A percentile compares a stretch with the other conserved stretches of the same genome.
Evolutionary conservation across 2,113 vertebrate species (phyloP).

Genomic region (Cryptomyrus ogoouensis): DNA sequence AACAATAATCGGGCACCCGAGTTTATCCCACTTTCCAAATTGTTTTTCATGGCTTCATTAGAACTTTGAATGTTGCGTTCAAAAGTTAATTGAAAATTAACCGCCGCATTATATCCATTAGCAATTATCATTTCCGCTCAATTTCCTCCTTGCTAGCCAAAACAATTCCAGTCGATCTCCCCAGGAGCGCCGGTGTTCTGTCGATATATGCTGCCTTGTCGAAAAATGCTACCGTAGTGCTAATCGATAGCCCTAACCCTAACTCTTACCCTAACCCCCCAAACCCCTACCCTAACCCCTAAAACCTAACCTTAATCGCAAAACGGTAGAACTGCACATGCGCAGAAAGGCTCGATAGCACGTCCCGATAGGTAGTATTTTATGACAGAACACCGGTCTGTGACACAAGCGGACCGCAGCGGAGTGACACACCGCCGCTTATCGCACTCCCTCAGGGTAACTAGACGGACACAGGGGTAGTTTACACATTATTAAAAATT

Average conservation of each 20-base stretch:
- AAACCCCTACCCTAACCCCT: too few species aligned
- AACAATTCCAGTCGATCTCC: conserved; percentile 14
- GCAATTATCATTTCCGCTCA: conserved; percentile 21
- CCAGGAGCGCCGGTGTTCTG: neutral
- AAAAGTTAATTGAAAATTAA: conserved; percentile 37
- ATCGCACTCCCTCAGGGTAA: neutral
- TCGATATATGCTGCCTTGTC: too few species aligned
- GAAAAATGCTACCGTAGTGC: too few species aligned
- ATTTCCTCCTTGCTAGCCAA: conserved; percentile 29
- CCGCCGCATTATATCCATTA: conserved; percentile 37
- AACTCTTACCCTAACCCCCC: too few species aligned
- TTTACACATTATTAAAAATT: neutral
- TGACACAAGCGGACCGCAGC: conserved; percentile 30
- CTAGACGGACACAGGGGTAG: conserved; percentile 7
- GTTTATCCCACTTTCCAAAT: conserved; percentile 17
- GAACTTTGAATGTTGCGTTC: conserved; percentile 25
- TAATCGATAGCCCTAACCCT: too few species aligned
- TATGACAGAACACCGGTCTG: neutral
- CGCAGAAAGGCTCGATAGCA: too few species aligned
- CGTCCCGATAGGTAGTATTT: too few species aligned
- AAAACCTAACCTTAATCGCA: too few species aligned
- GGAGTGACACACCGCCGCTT: conserved; percentile 10
- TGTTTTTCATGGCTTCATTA: conserved; percentile 27
- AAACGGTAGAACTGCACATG: too few species aligned
- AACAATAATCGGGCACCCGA: neutral